Evolutionary conservation across 2,797 vertebrate species (phyloP).

Genomic region (Octomys mimax): DNA sequence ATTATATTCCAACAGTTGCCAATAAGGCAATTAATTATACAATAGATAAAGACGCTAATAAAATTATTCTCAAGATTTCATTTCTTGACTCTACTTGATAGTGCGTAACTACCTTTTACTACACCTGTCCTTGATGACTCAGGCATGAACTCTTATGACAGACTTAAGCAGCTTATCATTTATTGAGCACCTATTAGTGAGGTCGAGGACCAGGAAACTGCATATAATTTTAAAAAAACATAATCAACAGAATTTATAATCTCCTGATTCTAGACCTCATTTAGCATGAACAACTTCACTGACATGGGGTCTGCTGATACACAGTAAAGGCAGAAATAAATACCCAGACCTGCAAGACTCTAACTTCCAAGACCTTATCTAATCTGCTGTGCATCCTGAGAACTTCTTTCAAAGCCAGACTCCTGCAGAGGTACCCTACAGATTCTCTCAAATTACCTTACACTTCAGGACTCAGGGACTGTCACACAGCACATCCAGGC

Average conservation of each 20-base stretch:
- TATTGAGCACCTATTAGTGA: not conserved
- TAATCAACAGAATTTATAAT: not conserved
- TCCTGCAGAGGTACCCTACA: not conserved
- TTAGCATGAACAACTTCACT: not conserved
- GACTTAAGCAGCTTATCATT: not conserved
- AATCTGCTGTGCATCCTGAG: not conserved
- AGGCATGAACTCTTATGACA: not conserved
- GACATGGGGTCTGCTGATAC: not conserved
- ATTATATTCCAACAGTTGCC: not conserved
- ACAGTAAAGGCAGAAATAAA: not conserved
- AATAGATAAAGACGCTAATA: not conserved
- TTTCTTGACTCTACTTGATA: constrained; percentile 12
- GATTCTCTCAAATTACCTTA: not conserved
- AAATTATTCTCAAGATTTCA: not conserved
- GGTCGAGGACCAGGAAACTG: not conserved
- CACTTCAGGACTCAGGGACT: not conserved
- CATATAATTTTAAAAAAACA: not conserved
- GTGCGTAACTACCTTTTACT: not conserved
- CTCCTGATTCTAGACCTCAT: not conserved
- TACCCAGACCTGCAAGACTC: not conserved
- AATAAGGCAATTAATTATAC: not conserved
- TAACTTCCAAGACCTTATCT: not conserved
- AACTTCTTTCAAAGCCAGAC: constrained; percentile 37
- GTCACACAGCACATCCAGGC: not conserved
- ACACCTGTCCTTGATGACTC: not conserved